Evolutionary conservation across 2,113 vertebrate species (phyloP).

Genomic region (Archilochus colubris): DNA sequence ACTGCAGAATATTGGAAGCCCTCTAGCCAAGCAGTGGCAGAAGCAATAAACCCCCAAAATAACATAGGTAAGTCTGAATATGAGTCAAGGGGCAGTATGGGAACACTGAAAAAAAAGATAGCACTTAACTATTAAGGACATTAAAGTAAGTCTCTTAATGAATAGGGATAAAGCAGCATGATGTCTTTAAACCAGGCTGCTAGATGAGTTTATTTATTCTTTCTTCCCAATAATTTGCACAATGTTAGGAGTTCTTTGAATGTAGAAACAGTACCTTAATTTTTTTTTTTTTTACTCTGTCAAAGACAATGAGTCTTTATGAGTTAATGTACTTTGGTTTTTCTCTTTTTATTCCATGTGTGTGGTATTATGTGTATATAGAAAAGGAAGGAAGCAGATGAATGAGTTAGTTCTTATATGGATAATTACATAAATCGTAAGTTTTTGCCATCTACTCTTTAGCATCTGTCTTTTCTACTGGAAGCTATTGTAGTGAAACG

Average conservation of each 20-base stretch:
- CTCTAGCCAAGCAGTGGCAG: not conserved
- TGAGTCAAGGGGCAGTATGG: not conserved
- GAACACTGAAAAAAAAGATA: not conserved
- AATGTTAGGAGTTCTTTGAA: not conserved
- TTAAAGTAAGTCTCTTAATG: constrained; percentile 9
- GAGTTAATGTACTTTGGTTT: not conserved
- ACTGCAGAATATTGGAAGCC: not conserved
- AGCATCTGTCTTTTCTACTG: not conserved
- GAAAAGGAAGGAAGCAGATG: not conserved
- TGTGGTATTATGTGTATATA: not conserved
- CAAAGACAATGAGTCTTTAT: not conserved
- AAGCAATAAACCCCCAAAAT: constrained; percentile 1
- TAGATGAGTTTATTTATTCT: constrained; percentile 11
- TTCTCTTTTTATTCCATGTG: not conserved
- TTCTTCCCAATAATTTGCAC: not conserved
- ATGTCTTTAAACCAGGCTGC: constrained; percentile 4
- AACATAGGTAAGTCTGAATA: not conserved
- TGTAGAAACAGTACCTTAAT: not conserved
- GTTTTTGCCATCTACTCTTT: not conserved
- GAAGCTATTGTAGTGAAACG: not conserved
- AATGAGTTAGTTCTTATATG: not conserved
- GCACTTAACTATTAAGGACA: not conserved
- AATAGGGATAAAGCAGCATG: constrained; percentile 21
- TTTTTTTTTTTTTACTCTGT: not conserved
- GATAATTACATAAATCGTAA: not conserved